Conservation (phyloP, 2,888 invertebrate species). For the Pristionchus arcanus region DNA sequence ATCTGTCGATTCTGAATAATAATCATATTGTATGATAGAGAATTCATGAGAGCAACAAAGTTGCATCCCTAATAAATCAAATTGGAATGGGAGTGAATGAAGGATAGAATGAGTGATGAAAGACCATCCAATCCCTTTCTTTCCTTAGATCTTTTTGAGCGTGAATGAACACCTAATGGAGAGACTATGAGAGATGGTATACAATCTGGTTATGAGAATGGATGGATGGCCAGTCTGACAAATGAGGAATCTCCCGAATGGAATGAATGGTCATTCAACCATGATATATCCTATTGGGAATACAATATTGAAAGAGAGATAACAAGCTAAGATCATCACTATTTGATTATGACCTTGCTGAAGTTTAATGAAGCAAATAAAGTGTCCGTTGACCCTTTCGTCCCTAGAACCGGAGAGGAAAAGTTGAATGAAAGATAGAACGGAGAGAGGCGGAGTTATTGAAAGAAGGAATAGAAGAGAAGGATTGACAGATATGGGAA, state of each 20-base stretch:
- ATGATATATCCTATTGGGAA: not conserved
- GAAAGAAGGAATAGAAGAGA: slow-evolving; percentile 20
- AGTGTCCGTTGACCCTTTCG: slow-evolving; percentile 46
- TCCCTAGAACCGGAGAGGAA: slow-evolving; percentile 36
- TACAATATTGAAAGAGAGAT: not conserved
- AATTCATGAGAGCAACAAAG: slow-evolving; percentile 31
- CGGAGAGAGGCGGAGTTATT: slow-evolving; percentile 42
- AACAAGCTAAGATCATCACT: not conserved
- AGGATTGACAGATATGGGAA: not conserved
- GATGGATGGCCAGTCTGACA: slow-evolving; percentile 12
- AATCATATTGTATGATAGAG: slow-evolving; percentile 36
- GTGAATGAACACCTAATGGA: slow-evolving; percentile 44
- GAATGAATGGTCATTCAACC: not conserved
- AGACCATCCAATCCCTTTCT: not conserved
- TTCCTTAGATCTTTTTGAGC: not conserved
- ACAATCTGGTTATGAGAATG: slow-evolving; percentile 20
- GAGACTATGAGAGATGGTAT: slow-evolving; percentile 41
- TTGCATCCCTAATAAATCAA: slow-evolving; percentile 44
- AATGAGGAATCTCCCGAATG: not conserved
- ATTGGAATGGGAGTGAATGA: slow-evolving; percentile 10
- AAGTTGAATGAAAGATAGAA: not conserved
- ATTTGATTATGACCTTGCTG: not conserved
- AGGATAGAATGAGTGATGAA: slow-evolving; percentile 19
- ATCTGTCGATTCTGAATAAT: slow-evolving; percentile 41
- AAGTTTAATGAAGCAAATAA: slow-evolving; percentile 42